phyloP scores from a whole-genome alignment of 1,140 invertebrate genomes.

The Aphaenogaster rudis region DNA sequence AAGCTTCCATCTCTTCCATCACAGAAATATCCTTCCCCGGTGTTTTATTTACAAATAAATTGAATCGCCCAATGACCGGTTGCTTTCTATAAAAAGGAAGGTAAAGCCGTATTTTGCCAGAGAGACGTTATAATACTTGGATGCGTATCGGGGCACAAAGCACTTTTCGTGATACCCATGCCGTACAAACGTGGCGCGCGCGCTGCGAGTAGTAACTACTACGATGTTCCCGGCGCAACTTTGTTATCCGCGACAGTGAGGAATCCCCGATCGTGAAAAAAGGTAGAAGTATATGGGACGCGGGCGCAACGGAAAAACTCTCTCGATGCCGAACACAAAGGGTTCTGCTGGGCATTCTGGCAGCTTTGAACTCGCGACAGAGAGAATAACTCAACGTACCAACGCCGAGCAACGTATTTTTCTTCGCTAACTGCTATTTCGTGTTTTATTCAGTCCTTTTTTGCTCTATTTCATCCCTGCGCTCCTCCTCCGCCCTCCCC shows the following conservation, averaged over 20 bases:
- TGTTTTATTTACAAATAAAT: constrained; percentile 59
- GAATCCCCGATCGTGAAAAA: constrained; percentile 48
- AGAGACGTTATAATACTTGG: constrained; percentile 62
- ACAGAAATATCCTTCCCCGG: background rate
- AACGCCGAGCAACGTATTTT: constrained; percentile 75
- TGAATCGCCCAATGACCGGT: constrained; percentile 53
- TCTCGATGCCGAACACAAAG: constrained; percentile 67
- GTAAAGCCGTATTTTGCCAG: constrained; percentile 42
- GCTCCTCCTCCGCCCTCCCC: constrained; percentile 55
- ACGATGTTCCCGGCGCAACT: constrained; percentile 57
- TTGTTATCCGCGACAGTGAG: constrained; percentile 56
- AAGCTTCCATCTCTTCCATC: background rate
- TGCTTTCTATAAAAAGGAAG: constrained; percentile 53
- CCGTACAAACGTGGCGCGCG: constrained; percentile 37
- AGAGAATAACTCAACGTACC: constrained; percentile 83
- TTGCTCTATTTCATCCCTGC: constrained; percentile 81
- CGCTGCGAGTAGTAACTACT: constrained; percentile 53
- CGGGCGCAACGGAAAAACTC: constrained; percentile 60
- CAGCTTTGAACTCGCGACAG: constrained; percentile 81
- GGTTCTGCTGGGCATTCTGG: constrained; percentile 68
- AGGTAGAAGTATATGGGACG: constrained; percentile 33
- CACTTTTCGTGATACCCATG: constrained; percentile 55
- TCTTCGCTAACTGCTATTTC: constrained; percentile 79
- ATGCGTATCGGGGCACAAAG: constrained; percentile 57
- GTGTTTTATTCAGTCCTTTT: constrained; percentile 83